phyloP scores from a whole-genome alignment of 1,140 invertebrate species.

The Hylaeus anthracinus region DNA sequence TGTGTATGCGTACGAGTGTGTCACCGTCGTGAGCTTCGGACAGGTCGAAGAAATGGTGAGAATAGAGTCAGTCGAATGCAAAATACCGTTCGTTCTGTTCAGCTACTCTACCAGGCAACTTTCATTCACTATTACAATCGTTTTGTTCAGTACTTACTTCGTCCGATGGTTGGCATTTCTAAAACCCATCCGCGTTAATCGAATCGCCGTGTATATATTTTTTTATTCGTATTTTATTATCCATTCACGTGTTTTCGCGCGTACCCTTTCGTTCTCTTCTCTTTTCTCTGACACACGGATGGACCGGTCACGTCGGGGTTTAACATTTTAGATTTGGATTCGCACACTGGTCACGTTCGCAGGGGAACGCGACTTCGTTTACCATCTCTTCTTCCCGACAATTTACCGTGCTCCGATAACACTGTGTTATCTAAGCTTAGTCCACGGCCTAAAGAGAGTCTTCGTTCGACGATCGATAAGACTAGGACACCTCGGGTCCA shows the following conservation, averaged over 20 bases:
- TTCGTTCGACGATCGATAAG: slow-evolving; percentile 15
- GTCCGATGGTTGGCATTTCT: slow-evolving; percentile 55
- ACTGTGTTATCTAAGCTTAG: background rate
- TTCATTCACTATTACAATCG: slow-evolving; percentile 72
- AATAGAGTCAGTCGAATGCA: slow-evolving; percentile 55
- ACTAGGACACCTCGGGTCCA: background rate
- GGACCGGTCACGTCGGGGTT: background rate
- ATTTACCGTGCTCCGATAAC: slow-evolving; percentile 18
- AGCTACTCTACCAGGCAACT: slow-evolving; percentile 72
- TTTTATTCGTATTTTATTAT: slow-evolving; percentile 23
- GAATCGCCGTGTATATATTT: slow-evolving; percentile 34
- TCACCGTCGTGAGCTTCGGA: background rate
- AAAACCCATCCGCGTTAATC: slow-evolving; percentile 55
- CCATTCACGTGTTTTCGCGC: background rate
- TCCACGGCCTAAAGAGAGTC: background rate
- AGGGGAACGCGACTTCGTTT: background rate
- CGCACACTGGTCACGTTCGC: slow-evolving; percentile 34
- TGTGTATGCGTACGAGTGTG: background rate
- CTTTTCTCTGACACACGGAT: background rate
- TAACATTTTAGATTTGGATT: background rate
- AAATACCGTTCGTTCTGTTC: slow-evolving; percentile 59
- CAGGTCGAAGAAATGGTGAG: slow-evolving; percentile 43
- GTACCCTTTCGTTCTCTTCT: background rate
- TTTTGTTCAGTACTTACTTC: slow-evolving; percentile 67
- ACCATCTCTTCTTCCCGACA: background rate